Conservation (phyloP, 2,888 invertebrate species). For the Odontocerum albicorne region DNA sequence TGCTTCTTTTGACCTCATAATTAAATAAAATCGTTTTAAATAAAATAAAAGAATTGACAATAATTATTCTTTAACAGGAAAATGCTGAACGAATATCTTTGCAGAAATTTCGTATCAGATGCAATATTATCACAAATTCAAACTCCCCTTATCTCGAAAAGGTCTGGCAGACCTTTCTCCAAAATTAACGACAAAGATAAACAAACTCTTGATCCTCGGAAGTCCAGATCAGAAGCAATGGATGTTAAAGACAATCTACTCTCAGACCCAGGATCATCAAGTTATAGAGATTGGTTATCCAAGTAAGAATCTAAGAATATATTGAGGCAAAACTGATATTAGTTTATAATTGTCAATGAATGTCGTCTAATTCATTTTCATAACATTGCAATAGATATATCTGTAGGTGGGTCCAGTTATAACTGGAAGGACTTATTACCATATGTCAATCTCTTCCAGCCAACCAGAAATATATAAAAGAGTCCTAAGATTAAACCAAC, state of each 20-base stretch:
- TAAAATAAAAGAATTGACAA: too few relatives aligned
- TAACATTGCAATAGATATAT: too few relatives aligned
- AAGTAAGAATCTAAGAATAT: constrained; percentile 54
- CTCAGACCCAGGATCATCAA: constrained; percentile 70
- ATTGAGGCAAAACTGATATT: too few relatives aligned
- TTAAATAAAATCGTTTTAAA: neutral
- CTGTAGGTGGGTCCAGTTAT: too few relatives aligned
- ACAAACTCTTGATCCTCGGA: constrained; percentile 39
- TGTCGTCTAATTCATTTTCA: too few relatives aligned
- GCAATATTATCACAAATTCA: constrained; percentile 69
- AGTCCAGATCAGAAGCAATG: constrained; percentile 39
- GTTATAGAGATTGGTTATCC: constrained; percentile 74
- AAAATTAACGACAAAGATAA: constrained; percentile 27
- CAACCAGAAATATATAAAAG: too few relatives aligned
- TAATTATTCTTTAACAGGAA: constrained; percentile 58
- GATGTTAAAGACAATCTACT: constrained; percentile 57
- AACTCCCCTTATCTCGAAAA: constrained; percentile 46
- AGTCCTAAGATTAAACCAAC: too few relatives aligned
- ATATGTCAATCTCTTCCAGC: too few relatives aligned
- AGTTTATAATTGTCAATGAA: too few relatives aligned
- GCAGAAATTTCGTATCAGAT: constrained; percentile 72
- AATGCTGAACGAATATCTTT: constrained; percentile 79
- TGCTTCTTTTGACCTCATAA: neutral
- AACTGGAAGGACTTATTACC: too few relatives aligned
- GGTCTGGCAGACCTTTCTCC: constrained; percentile 42